A percentile compares a stretch with the other conserved stretches of the same genome.
Conservation (phyloP, 1,140 invertebrate genomes). For the Aphidius ervi region DNA sequence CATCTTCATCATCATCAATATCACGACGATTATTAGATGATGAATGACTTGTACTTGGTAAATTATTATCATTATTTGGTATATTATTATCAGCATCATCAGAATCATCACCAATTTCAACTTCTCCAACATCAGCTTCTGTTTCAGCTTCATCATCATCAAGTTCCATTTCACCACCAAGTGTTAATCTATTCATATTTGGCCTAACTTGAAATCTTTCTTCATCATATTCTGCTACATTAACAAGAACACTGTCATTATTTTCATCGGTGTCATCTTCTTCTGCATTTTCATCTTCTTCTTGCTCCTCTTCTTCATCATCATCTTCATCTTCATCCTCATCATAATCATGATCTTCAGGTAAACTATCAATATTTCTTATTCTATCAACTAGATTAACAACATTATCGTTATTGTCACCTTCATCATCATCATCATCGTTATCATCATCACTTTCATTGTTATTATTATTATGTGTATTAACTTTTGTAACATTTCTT, state of each 20-base stretch:
- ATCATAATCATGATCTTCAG: neutral
- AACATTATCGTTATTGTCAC: neutral
- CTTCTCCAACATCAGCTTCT: neutral
- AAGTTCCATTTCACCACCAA: neutral
- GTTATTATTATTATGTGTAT: neutral
- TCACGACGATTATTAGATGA: neutral
- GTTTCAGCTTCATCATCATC: conserved; percentile 10
- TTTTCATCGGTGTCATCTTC: neutral
- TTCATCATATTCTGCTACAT: too few relatives aligned
- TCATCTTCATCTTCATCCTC: neutral
- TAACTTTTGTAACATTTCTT: too few relatives aligned
- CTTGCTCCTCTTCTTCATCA: neutral
- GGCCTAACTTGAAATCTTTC: too few relatives aligned
- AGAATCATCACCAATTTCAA: conserved; percentile 8
- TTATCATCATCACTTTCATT: neutral
- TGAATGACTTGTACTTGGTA: too few relatives aligned
- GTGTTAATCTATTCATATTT: too few relatives aligned
- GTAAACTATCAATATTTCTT: neutral
- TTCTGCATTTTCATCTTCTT: conserved; percentile 2
- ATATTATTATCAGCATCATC: neutral
- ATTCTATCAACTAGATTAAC: neutral
- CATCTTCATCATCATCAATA: neutral
- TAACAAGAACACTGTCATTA: neutral
- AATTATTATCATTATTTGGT: neutral
- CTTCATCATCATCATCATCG: too few relatives aligned